Evolutionary conservation across 1,140 invertebrate genomes (phyloP), one percentile per base, ranked within the genome.

Genomic region (honey bee (Apis mellifera)): DNA sequence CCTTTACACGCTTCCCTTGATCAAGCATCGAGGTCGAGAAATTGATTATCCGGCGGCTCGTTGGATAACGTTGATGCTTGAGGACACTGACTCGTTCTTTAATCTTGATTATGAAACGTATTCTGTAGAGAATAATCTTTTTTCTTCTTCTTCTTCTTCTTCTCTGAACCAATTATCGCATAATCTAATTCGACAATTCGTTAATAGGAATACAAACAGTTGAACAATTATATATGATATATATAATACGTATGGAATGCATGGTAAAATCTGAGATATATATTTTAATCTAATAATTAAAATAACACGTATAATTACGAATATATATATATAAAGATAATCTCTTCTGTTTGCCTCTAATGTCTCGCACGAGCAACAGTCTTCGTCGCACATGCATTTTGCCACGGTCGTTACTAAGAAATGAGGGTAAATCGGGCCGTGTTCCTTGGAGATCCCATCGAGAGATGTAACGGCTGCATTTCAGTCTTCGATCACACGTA

Each of bases 401-500:
- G 7, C 5, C 32, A 7, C 12, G 52, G 54, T 80, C 50, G 78
- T 73, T 73, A 80, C 70, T n/a, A 23, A 52, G 17, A 70, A 23
- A 74, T 65, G 73, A 76, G 52, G 52, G 48, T 26, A 76, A 76
- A 76, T 82, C 64, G 72, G n/a, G 15, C 26, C 23, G 42, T 59
- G 64, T 76, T 76, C 52, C 42, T 48, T 8, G 12, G 15, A 55
- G 62, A 76, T 76, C 19, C 32, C 48, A 19, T 32, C 60, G 71
- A 66, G 65, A 32, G 57, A 79, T 69, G 85, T 83, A 87, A 86
- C 59, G 60, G 80, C 64, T 73, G 73, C 85, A 59, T 50, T 84
- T 86, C 75, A 86, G 80, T 74, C 80, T 78, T 79, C 80, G 85
- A 86, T 74, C 85, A 86, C 70, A 86, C 81, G 80, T 87, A 86